Evolutionary conservation across 2,113 vertebrate species (phyloP), one percentile per base, ranked within the genome.

Genomic region (Solenodon paradoxus): DNA sequence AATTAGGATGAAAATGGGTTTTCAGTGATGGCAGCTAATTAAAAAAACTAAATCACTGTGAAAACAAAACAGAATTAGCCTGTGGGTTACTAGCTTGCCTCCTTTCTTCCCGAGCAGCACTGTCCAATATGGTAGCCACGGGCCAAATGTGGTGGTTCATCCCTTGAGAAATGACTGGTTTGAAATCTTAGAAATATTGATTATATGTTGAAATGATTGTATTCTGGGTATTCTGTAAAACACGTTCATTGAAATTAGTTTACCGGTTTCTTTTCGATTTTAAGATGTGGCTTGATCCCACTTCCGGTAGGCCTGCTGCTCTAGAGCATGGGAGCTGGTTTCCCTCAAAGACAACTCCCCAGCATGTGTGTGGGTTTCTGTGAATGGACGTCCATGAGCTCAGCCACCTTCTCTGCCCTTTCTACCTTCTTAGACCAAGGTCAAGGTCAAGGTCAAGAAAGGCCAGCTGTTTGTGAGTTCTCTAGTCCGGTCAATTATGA

Each of bases 361-460:
- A 55, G 79, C 55, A 17, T 51, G 20, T 42, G 63, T 77, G 53
- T 64, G 83, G 66, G 68, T 91, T 71, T 88, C 40, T 80, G 22
- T 66, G 79, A 53, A 45, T 68, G 74, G 57, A 57, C 13, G 10
- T 68, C 47, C 12, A 30, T 9, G 28, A 24, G 26, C 16, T 59
- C 55, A n/a, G 15, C 42, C n/a, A 61, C 26, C 35, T 82, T 15
- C 66, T 26, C 9, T 42, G 9, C 38, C 12, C 10, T 80, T 63
- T 78, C 83, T 89, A 66, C 30, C 20, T 84, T 79, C 35, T 85
- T 64, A 80, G 72, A 55, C 81, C 38, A n/a, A n/a, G n/a, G n/a
- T n/a, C 71, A 68, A 35, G 11, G 55, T n/a, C 51, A 45, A 97
- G 94, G 68, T 92, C 90, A 95, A 74, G 42, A 66, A 66, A 59